phyloP scores from a whole-genome alignment of 2,113 vertebrate genomes.

The Solea senegalensis region DNA sequence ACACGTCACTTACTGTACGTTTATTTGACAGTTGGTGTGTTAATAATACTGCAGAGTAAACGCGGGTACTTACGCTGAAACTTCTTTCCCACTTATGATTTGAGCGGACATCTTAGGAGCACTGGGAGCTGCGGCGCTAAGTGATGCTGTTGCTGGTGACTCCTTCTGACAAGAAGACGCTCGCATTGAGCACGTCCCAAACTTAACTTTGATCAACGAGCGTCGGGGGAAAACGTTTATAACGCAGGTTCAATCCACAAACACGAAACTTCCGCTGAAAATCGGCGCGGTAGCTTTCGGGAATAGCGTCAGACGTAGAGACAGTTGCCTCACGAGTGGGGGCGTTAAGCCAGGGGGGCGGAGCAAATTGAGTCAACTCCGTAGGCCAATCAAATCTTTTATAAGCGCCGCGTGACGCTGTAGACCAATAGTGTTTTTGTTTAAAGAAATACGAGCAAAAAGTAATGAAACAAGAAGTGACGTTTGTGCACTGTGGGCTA shows the following conservation, averaged over 20 bases:
- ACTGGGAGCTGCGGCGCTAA: background rate
- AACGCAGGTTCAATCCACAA: constrained; percentile 1
- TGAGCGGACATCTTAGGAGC: constrained; percentile 76
- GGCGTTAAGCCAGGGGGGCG: background rate
- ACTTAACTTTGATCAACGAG: constrained; percentile 1
- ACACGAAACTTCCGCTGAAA: background rate
- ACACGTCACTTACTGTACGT: too few species aligned
- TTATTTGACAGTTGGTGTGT: too few species aligned
- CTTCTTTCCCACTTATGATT: constrained; percentile 80
- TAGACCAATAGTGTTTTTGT: constrained; percentile 40
- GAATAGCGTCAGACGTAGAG: constrained; percentile 21
- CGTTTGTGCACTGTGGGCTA: too few species aligned
- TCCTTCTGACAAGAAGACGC: background rate
- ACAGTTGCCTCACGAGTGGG: too few species aligned
- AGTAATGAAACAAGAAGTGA: too few species aligned
- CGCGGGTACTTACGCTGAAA: constrained; percentile 79
- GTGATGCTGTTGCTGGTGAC: background rate
- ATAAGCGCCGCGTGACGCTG: accelerated
- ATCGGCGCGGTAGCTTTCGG: constrained; percentile 29
- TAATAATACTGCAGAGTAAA: background rate
- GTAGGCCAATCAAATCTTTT: constrained; percentile 35
- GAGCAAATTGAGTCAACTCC: background rate
- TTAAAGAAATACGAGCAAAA: too few species aligned
- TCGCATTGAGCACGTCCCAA: background rate
- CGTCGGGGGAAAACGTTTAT: background rate